Conservation (phyloP, 2,888 invertebrate species). For the Limnephilus rhombicus region DNA sequence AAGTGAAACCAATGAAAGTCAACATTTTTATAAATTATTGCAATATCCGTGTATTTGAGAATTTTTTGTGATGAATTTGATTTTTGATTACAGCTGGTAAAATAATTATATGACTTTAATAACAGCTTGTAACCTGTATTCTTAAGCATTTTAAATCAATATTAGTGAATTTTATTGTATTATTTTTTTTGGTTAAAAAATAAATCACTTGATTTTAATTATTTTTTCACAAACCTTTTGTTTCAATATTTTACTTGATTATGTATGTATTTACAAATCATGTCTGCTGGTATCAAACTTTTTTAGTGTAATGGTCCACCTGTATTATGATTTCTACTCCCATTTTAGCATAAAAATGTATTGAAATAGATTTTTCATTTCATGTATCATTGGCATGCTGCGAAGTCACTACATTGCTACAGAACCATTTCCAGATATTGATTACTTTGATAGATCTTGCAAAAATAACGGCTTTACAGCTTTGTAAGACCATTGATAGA, state of each 20-base stretch:
- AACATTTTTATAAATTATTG: not conserved
- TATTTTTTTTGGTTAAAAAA: not conserved
- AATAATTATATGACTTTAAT: not conserved
- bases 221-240: not conserved
- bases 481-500: not conserved
- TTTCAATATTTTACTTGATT: not conserved
- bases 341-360: not conserved
- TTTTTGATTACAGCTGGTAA: not conserved
- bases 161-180: not conserved
- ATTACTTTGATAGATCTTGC: no score
- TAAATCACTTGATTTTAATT: not conserved
- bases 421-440: not conserved
- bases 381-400: not conserved
- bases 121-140: not conserved
- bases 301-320: not conserved
- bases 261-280: not conserved
- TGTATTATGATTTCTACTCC: not conserved
- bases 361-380: not conserved
- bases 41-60: not conserved
- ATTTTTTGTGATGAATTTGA: not conserved
- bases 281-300: not conserved
- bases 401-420: not conserved
- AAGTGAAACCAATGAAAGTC: not conserved
- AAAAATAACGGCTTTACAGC: not conserved
- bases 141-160: not conserved